These are phyloP conservation scores for Brachionus sp. DNA, from an alignment of 1,140 invertebrate genomes.

Conservation along the genomic window DNA sequence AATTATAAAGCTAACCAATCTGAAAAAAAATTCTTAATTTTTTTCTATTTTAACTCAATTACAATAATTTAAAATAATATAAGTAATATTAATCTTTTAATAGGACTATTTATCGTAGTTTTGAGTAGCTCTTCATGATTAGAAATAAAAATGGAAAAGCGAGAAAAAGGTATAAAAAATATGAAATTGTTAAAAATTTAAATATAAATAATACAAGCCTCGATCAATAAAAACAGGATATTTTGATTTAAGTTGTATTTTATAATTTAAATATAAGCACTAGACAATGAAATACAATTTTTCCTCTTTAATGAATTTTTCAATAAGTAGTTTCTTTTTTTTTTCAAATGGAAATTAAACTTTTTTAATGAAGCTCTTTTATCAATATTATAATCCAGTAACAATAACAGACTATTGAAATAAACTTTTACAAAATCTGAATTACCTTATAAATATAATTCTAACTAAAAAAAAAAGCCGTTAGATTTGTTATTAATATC, in stretches of 20 bases:
- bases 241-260: neutral
- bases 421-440: neutral
- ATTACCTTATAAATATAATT: neutral
- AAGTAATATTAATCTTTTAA: neutral
- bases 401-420: neutral
- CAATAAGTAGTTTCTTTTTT: neutral
- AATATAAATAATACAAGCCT: neutral
- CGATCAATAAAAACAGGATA: constrained; percentile 40
- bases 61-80: neutral
- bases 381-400: neutral
- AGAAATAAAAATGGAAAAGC: neutral
- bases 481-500: constrained; percentile 1
- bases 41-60: neutral
- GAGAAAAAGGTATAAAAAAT: neutral
- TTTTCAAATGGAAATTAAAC: neutral
- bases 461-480: neutral
- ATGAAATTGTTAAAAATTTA: neutral
- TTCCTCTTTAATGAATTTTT: neutral
- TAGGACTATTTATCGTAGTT: neutral
- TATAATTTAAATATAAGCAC: neutral
- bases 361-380: neutral
- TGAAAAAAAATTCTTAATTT: too few relatives aligned
- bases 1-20: too few relatives aligned
- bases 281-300: constrained; percentile 3
- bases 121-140: neutral